Evolutionary conservation across 2,888 invertebrate species (phyloP).

Genomic region (Heliconius charithonia): DNA sequence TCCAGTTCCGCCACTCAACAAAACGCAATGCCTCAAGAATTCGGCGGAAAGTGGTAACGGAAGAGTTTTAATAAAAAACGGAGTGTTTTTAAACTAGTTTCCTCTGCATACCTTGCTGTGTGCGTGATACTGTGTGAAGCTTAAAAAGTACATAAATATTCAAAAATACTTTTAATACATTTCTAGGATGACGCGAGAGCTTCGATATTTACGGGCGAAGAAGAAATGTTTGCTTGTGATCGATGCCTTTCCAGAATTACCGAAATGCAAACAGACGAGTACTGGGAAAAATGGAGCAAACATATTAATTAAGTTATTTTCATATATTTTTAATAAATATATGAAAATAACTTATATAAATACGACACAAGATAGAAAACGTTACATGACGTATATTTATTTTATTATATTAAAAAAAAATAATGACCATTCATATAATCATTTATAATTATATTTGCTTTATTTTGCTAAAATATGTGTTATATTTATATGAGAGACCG

Average conservation of each 20-base stretch:
- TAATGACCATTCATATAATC: neutral
- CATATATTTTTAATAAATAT: too few relatives aligned
- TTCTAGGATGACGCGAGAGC: constrained; percentile 89
- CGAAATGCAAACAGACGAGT: constrained; percentile 98
- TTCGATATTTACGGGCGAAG: constrained; percentile 98
- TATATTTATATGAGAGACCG: neutral
- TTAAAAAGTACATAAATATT: neutral
- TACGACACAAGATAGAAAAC: neutral
- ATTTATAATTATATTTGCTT: too few relatives aligned
- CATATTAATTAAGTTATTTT: constrained; percentile 57
- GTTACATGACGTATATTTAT: neutral
- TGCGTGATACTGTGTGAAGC: neutral
- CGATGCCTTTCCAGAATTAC: constrained; percentile 95
- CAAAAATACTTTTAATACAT: neutral
- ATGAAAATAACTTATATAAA: neutral
- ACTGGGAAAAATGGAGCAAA: constrained; percentile 93
- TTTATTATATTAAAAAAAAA: constrained; percentile 2
- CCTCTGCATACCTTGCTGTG: too few relatives aligned
- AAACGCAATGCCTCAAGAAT: too few relatives aligned
- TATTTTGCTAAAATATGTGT: neutral
- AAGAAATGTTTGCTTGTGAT: constrained; percentile 98
- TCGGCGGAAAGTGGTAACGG: too few relatives aligned
- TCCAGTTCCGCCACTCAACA: too few relatives aligned
- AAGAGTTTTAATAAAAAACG: too few relatives aligned
- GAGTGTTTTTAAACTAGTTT: too few relatives aligned